Evolutionary conservation across 2,888 invertebrate species (phyloP), one percentile per base, ranked within the genome.

Genomic region (Morpho helenor): DNA sequence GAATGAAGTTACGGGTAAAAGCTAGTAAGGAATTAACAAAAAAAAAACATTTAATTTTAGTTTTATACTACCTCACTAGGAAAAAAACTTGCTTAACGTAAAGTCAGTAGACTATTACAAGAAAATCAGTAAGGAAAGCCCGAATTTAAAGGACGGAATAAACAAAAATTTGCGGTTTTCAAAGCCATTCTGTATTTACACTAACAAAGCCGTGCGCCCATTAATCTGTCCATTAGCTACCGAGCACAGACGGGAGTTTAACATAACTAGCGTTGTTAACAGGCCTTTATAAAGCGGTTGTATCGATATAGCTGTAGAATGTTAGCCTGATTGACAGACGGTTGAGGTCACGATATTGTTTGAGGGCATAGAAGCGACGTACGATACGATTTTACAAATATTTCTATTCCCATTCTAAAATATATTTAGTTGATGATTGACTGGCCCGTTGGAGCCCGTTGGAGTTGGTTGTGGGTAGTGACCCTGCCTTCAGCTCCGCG

Each of bases 281-380:
- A 52, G 53, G 16, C 47, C 42, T 57, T 46, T 50, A 51, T 45
- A 46, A 52, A 57, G 44, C 44, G 44, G 8, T 7, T 43, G 53
- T 52, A 62, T 62, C 60, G 48, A 62, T 62, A 60, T 57, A 60
- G 62, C 52, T 56, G 62, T 62, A 62, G 62, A 59, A 62, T 62
- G 62, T 52, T 41, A 55, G 64, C 44, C 42, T 60, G 71, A 74
- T 70, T 76, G 81, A 81, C 73, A 70, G 78, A 73, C 79, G 73
- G 66, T 66, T 67, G 72, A 79, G 79, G 76, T 66, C 74, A 66
- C 64, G 61, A 63, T 62, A 62, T 59, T 62, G 49, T 60, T 57
- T 62, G 57, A 61, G 56, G 52, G 56, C 46, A 57, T 45, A 55
- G 54, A 45, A n/a, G 23, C 22, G 40, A 39, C 46, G 41, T 59